Conservation (phyloP, 2,797 vertebrate genomes). For the Pitangus sulphuratus region DNA sequence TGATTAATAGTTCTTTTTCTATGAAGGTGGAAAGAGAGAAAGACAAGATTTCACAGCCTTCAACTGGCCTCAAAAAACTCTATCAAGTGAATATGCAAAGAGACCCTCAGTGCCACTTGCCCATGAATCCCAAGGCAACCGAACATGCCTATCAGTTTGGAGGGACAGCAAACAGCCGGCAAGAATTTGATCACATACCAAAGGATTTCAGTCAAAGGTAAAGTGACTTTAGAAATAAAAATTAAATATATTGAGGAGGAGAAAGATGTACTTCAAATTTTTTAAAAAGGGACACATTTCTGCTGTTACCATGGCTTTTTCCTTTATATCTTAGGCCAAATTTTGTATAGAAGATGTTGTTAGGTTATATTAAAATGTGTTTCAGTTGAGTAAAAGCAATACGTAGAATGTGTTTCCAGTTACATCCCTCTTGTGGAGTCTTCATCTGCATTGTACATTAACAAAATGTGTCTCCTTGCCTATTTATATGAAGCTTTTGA, state of each 20-base stretch:
- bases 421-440: background rate
- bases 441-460: background rate
- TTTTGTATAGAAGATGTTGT: background rate
- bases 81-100: constrained; percentile 56
- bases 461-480: background rate
- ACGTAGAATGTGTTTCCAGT: background rate
- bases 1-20: constrained; percentile 22
- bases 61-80: constrained; percentile 73
- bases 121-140: constrained; percentile 78
- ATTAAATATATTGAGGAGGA: background rate
- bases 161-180: constrained; percentile 88
- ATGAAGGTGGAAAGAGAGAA: constrained; percentile 83
- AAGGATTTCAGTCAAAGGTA: constrained; percentile 86
- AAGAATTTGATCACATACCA: constrained; percentile 85
- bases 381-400: background rate
- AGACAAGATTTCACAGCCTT: constrained; percentile 73
- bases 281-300: background rate
- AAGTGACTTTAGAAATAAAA: background rate
- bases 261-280: background rate
- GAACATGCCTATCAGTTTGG: constrained; percentile 84
- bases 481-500: background rate
- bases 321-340: background rate
- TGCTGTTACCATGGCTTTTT: background rate
- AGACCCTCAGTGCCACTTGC: constrained; percentile 80
- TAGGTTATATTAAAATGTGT: background rate